A percentile compares a stretch with the other conserved stretches of the same genome.
Evolutionary conservation across 2,797 vertebrate species (phyloP).

Genomic region (Myiotriccus ornatus): DNA sequence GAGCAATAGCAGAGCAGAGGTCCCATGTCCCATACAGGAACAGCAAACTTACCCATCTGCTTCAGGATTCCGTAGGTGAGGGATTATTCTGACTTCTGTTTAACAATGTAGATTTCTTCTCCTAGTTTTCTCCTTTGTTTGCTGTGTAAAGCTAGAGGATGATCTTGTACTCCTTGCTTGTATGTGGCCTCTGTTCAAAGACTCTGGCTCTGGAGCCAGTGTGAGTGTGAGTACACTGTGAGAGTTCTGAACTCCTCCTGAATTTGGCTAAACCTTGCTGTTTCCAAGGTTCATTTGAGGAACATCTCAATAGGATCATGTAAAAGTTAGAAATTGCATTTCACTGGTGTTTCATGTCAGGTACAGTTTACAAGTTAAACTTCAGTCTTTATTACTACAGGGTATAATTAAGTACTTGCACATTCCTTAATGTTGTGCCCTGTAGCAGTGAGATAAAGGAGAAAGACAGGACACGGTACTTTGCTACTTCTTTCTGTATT

Average conservation of each 20-base stretch:
- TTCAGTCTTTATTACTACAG: not conserved
- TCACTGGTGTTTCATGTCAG: not conserved
- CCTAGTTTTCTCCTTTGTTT: not conserved
- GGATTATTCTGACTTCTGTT: not conserved
- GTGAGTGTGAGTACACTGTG: not conserved
- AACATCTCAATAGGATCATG: not conserved
- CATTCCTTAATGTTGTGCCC: not conserved
- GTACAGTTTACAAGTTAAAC: not conserved
- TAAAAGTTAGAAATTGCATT: not conserved
- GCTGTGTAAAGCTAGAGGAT: not conserved
- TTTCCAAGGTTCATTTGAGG: not conserved
- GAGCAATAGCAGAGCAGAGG: constrained; percentile 81
- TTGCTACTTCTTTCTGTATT: not conserved
- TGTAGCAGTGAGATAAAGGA: not conserved
- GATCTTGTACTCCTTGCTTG: not conserved
- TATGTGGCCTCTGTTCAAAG: not conserved
- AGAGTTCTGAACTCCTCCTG: not conserved
- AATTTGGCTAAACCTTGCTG: not conserved
- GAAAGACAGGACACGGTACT: not conserved
- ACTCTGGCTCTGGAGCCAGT: not conserved
- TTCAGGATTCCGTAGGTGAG: constrained; percentile 84
- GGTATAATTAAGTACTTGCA: not conserved
- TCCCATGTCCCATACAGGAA: constrained; percentile 84
- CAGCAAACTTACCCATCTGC: constrained; percentile 86
- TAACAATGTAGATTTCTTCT: not conserved